phyloP scores from a whole-genome alignment of 2,888 invertebrate genomes.

The Achlya flavicornis region DNA sequence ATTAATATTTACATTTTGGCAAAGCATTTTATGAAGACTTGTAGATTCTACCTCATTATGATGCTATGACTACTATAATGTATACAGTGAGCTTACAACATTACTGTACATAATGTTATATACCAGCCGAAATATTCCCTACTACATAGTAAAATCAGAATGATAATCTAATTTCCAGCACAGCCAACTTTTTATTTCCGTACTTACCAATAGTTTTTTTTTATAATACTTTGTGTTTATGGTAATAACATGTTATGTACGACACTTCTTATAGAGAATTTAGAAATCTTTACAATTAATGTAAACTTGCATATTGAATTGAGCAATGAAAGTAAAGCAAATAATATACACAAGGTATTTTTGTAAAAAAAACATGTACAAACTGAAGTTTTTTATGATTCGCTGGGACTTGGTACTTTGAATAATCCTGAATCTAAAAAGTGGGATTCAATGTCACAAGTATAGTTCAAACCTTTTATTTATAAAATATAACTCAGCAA shows the following conservation, averaged over 20 bases:
- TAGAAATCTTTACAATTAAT: background rate
- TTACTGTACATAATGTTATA: too few species aligned
- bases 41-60: constrained; percentile 29
- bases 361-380: constrained; percentile 8
- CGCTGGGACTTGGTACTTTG: constrained; percentile 12
- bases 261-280: constrained; percentile 28
- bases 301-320: constrained; percentile 15
- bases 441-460: constrained; percentile 31
- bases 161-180: constrained; percentile 54
- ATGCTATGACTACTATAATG: constrained; percentile 24
- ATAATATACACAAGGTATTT: constrained; percentile 21
- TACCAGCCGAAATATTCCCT: constrained; percentile 22
- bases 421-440: constrained; percentile 17
- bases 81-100: constrained; percentile 10
- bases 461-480: constrained; percentile 41
- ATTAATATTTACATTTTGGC: constrained; percentile 42
- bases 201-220: constrained; percentile 56
- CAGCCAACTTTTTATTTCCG: constrained; percentile 71
- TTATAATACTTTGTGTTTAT: constrained; percentile 53
- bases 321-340: constrained; percentile 32
- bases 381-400: constrained; percentile 8
- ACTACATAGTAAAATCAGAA: constrained; percentile 35
- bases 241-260: constrained; percentile 29
- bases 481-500: constrained; percentile 58
- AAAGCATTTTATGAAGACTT: constrained; percentile 36